Base-by-base conservation (phyloP, 2,888 invertebrate species). In the Portevinia maculata region DNA sequence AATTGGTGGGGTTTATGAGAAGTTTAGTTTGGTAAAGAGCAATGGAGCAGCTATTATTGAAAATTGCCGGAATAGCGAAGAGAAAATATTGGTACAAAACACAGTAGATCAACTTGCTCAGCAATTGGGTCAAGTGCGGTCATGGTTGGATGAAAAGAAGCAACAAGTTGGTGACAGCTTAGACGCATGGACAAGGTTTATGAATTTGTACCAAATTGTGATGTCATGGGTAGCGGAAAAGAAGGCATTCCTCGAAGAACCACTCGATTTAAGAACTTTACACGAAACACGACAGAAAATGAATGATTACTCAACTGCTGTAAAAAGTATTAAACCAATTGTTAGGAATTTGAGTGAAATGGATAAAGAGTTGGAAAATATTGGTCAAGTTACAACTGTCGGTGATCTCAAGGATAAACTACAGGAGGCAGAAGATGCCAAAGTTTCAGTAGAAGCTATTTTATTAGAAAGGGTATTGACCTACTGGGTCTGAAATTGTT, bases 301-400 rank as follows among this genome's bases (percentile, higher is more conserved):
- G 88, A 96, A 96, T 90, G 96, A 97, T 90, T 97, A 97, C 91
- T 94, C 94, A 94, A 94, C 94, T 89, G 96, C 96, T 88, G 95
- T 96, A 85, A 97, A 97, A 91, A 96, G 95, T 91, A 96, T 96
- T 91, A 97, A 97, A 91, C 94, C 94, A 88, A 95, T 96, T 89
- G 94, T 95, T 85, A 97, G 97, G 91, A 95, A 96, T 90, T 92
- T 97, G 88, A 95, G 95, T 87, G 97, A 98, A 89, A 98, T 98
- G 97, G 94, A 95, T 59, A 96, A 96, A 89, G 97, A 97, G 91
- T 92, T 98, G 88, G 97, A 97, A 88, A 93, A 94, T 74, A 96
- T 98, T 85, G 94, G 94, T 86, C 94, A 95, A 87, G 94, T 96
- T 3, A 96, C 97, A 32, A 96, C 94, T 89, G 95, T 96, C 41